phyloP scores from a whole-genome alignment of 1,140 invertebrate species.

The Diorhabda carinulata region DNA sequence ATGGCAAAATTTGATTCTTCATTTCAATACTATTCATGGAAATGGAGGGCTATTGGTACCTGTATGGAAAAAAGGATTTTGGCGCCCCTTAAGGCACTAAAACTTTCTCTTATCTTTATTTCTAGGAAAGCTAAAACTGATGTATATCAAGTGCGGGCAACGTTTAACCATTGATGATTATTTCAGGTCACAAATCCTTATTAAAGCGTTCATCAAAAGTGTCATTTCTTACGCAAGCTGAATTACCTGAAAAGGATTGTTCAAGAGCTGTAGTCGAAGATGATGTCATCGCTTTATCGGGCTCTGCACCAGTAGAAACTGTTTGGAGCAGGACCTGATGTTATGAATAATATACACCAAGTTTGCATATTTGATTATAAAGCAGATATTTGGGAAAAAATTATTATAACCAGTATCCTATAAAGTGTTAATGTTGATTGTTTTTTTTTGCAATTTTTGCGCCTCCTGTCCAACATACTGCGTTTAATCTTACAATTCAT shows the following conservation, averaged over 20 bases:
- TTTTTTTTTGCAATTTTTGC: no score
- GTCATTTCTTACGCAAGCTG: slow-evolving; percentile 22
- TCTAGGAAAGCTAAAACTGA: slow-evolving; percentile 15
- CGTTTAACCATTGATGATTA: slow-evolving; percentile 19
- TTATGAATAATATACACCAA: neutral
- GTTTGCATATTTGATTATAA: slow-evolving; percentile 8
- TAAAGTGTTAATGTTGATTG: no score
- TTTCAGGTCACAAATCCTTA: slow-evolving; percentile 12
- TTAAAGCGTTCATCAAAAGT: slow-evolving; percentile 15
- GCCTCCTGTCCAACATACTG: no score
- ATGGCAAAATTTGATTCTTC: no score
- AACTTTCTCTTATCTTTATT: slow-evolving; percentile 21
- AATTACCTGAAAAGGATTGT: slow-evolving; percentile 21
- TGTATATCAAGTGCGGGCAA: slow-evolving; percentile 9
- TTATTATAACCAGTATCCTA: no score
- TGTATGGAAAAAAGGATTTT: no score
- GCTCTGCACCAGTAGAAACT: slow-evolving; percentile 20
- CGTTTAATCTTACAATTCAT: no score
- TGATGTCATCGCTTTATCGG: slow-evolving; percentile 19
- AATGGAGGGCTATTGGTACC: no score
- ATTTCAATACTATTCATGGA: no score
- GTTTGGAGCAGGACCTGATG: slow-evolving; percentile 21
- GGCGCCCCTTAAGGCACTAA: neutral
- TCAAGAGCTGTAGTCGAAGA: slow-evolving; percentile 20
- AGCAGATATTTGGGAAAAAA: neutral